These are phyloP conservation scores for Falco cherrug DNA, from an alignment of 2,797 vertebrate species.

Conservation along the genomic window DNA sequence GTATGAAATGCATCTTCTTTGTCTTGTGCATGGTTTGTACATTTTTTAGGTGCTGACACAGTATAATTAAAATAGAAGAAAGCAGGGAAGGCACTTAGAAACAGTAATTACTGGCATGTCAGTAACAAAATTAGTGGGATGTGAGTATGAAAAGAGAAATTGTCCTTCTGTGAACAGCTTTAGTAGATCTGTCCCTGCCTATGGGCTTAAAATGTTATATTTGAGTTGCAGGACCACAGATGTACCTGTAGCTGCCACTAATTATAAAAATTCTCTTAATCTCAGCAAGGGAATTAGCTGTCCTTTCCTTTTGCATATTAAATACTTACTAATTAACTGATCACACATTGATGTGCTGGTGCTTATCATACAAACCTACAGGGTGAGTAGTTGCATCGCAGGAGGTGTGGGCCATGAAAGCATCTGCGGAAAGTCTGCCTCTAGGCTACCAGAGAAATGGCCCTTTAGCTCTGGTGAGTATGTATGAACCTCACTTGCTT, in stretches of 20 bases:
- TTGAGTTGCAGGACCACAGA: neutral
- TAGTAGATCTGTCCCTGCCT: neutral
- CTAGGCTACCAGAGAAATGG: neutral
- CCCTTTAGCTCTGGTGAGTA: neutral
- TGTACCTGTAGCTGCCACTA: neutral
- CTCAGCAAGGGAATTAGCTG: neutral
- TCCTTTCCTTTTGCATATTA: neutral
- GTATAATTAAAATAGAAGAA: conserved; percentile 50
- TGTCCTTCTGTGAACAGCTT: neutral
- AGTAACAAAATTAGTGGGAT: conserved; percentile 37
- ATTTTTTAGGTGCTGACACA: conserved; percentile 3
- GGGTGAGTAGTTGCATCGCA: neutral
- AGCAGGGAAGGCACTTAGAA: conserved; percentile 16
- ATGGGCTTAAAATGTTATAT: neutral
- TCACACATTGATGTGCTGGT: neutral
- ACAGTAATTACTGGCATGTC: conserved; percentile 22
- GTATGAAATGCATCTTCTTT: neutral
- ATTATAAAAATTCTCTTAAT: neutral
- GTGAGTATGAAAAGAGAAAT: conserved; percentile 7
- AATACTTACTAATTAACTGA: neutral
- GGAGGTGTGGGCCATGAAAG: neutral
- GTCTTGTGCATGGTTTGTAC: neutral
- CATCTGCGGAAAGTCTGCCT: neutral
- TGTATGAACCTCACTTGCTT: neutral
- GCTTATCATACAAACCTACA: neutral